Evolutionary conservation across 2,113 vertebrate genomes (phyloP).

Genomic region (Morphnarchus princeps): DNA sequence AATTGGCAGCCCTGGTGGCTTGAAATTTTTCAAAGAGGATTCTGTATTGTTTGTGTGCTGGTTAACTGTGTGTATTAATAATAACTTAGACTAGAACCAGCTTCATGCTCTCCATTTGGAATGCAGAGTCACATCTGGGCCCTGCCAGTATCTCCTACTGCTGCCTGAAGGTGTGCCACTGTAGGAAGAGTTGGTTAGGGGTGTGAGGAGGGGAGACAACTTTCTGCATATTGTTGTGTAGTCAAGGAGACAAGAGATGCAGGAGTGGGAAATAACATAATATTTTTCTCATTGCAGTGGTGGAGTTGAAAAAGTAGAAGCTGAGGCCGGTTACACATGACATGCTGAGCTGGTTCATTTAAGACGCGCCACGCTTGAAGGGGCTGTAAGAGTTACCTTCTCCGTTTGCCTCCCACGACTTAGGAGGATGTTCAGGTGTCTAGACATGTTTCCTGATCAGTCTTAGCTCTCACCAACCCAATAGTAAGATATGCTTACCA

Average conservation of each 20-base stretch:
- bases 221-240: accelerated
- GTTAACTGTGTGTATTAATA: not conserved
- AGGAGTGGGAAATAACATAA: not conserved
- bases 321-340: not conserved
- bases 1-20: not conserved
- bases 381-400: not conserved
- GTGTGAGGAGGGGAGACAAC: not conserved
- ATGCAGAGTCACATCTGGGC: not conserved
- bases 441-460: accelerated
- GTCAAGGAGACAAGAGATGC: not conserved
- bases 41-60: not conserved
- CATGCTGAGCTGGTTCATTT: not conserved
- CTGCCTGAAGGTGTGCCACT: not conserved
- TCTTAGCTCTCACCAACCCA: not conserved
- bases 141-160: accelerated
- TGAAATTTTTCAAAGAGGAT: not conserved
- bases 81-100: not conserved
- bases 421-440: not conserved
- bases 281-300: not conserved
- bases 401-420: accelerated
- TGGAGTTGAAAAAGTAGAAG: not conserved
- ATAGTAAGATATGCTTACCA: not conserved
- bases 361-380: accelerated
- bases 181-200: too few species aligned
- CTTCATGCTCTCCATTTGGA: accelerated